Percentiles rank a stretch among this genome's conserved stretches.
These are phyloP conservation scores for Sminthurinus aureus DNA, from an alignment of 2,888 invertebrate species.

Conservation along the genomic window DNA sequence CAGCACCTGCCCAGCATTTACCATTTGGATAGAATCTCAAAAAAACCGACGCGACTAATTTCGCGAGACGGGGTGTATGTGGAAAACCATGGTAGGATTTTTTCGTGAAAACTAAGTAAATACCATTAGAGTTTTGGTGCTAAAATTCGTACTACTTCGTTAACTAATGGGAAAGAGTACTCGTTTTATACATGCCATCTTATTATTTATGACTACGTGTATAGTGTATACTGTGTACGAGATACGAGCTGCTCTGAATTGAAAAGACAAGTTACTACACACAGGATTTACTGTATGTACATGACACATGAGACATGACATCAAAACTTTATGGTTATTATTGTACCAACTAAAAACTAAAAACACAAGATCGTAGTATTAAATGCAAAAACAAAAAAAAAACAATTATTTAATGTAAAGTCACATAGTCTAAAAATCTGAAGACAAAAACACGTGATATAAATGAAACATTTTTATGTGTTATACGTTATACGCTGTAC, in stretches of 20 bases:
- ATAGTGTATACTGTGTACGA: not conserved
- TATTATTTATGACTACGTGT: too few species aligned
- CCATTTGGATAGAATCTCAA: too few species aligned
- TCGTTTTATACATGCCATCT: not conserved
- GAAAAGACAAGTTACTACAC: not conserved
- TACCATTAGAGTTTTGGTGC: conserved; percentile 45
- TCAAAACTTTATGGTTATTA: not conserved
- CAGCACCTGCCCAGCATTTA: too few species aligned
- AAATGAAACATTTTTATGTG: too few species aligned
- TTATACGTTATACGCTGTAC: too few species aligned
- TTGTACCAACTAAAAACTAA: not conserved
- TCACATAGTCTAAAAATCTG: too few species aligned
- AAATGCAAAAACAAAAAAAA: too few species aligned
- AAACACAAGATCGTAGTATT: too few species aligned
- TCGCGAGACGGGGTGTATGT: not conserved
- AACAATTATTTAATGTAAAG: too few species aligned
- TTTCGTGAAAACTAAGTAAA: conserved; percentile 25
- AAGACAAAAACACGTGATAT: too few species aligned
- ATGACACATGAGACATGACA: not conserved
- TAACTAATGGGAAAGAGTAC: conserved; percentile 24
- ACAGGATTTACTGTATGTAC: not conserved
- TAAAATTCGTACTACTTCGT: conserved; percentile 43
- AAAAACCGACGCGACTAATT: too few species aligned
- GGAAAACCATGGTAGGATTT: conserved; percentile 6
- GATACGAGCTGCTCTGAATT: not conserved